Percentiles rank a stretch among this genome's conserved stretches.
phyloP scores from a whole-genome alignment of 2,113 vertebrate genomes.

The Cyphomyrus plagiostoma region DNA sequence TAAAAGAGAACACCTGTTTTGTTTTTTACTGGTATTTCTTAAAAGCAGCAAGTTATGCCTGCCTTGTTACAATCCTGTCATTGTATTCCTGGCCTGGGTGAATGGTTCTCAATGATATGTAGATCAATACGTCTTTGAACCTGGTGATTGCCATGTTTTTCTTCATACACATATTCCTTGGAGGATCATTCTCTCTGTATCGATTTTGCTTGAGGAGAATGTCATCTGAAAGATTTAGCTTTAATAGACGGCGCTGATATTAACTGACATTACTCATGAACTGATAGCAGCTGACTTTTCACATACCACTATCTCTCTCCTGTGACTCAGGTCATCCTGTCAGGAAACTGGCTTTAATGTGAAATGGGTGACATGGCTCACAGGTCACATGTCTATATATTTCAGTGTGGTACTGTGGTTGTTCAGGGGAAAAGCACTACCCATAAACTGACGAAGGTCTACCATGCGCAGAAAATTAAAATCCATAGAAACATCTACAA shows the following conservation, averaged over 20 bases:
- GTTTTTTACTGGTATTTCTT: neutral
- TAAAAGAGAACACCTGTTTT: neutral
- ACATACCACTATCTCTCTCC: neutral
- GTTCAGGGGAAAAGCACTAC: neutral
- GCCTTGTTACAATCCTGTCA: neutral
- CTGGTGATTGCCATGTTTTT: neutral
- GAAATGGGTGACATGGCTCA: neutral
- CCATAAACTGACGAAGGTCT: neutral
- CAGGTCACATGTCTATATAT: neutral
- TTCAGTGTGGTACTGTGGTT: neutral
- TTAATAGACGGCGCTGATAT: neutral
- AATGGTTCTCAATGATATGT: neutral
- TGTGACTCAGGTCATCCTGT: neutral
- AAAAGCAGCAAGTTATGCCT: neutral
- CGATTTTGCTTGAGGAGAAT: neutral
- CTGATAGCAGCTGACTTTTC: neutral
- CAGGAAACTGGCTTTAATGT: neutral
- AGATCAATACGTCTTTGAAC: neutral
- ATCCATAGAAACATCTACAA: neutral
- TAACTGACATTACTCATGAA: neutral
- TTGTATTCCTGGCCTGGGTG: neutral
- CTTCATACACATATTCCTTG: neutral
- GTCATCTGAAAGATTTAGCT: neutral
- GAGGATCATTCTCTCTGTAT: neutral
- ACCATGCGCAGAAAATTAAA: neutral